Conservation (phyloP, 2,113 vertebrate species). For the Nyctibius bracteatus region DNA sequence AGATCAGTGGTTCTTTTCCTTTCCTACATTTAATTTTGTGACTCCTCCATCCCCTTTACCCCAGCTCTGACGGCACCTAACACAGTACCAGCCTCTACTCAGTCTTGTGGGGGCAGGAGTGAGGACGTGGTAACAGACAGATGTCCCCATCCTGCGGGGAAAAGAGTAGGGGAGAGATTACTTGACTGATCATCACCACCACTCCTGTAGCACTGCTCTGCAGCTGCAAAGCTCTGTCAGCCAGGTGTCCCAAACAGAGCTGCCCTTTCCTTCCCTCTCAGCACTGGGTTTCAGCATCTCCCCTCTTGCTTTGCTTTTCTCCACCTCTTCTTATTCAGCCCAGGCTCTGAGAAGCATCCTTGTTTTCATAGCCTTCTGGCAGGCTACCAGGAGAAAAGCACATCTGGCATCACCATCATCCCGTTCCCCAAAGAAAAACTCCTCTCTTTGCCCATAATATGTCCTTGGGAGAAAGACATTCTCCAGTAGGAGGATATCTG, state of each 20-base stretch:
- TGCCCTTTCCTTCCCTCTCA: neutral
- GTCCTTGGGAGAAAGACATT: neutral
- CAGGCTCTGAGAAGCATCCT: neutral
- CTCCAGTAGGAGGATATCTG: neutral
- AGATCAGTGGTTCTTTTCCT: neutral
- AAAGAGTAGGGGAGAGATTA: neutral
- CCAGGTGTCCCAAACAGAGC: neutral
- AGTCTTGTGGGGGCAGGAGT: neutral
- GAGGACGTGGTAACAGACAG: neutral
- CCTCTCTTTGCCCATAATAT: neutral
- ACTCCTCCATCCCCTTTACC: neutral
- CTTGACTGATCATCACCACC: neutral
- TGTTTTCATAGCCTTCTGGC: neutral
- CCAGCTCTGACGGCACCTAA: neutral
- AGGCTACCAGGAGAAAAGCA: neutral
- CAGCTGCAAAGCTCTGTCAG: neutral
- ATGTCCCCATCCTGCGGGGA: neutral
- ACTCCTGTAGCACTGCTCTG: fast-evolving
- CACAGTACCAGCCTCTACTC: neutral
- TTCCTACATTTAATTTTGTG: neutral
- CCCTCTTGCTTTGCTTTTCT: neutral
- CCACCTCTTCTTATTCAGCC: neutral
- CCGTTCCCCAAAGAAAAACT: neutral
- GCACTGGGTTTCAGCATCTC: neutral
- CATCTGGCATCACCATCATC: fast-evolving